Conservation (phyloP, 2,113 vertebrate species). For the Carollia perspicillata region DNA sequence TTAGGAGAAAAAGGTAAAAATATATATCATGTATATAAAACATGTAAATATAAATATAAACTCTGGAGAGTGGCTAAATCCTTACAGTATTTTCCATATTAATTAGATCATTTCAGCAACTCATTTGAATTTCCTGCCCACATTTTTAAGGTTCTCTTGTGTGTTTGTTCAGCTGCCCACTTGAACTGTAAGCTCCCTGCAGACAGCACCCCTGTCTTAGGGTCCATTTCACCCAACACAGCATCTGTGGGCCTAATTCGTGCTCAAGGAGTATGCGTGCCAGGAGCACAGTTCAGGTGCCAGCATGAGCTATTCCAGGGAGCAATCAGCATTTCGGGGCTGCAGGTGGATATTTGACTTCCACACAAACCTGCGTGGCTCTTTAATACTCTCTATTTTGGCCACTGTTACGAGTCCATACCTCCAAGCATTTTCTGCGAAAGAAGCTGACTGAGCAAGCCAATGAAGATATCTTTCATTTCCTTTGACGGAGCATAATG, state of each 20-base stretch:
- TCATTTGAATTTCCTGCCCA: background rate
- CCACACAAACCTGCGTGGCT: constrained; percentile 27
- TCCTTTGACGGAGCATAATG: constrained; percentile 80
- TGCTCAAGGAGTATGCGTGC: background rate
- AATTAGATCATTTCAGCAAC: background rate
- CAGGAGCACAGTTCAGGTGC: too few species aligned
- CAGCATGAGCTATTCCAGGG: background rate
- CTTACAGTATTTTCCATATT: background rate
- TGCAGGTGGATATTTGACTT: background rate
- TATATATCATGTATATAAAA: background rate
- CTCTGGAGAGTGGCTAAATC: background rate
- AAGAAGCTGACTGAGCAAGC: constrained; percentile 82
- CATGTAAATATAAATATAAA: too few species aligned
- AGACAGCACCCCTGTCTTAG: background rate
- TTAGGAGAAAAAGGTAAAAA: background rate
- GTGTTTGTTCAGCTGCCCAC: background rate
- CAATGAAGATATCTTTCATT: constrained; percentile 80
- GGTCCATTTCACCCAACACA: background rate
- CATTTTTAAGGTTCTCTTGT: background rate
- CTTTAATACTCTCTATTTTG: constrained; percentile 63
- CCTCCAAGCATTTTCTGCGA: constrained; percentile 73
- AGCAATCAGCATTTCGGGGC: background rate
- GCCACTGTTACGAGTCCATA: constrained; percentile 72
- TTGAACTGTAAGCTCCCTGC: background rate
- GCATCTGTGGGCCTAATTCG: background rate